Conservation (phyloP, 2,797 vertebrate genomes). For the Cichlasoma orientale region DNA sequence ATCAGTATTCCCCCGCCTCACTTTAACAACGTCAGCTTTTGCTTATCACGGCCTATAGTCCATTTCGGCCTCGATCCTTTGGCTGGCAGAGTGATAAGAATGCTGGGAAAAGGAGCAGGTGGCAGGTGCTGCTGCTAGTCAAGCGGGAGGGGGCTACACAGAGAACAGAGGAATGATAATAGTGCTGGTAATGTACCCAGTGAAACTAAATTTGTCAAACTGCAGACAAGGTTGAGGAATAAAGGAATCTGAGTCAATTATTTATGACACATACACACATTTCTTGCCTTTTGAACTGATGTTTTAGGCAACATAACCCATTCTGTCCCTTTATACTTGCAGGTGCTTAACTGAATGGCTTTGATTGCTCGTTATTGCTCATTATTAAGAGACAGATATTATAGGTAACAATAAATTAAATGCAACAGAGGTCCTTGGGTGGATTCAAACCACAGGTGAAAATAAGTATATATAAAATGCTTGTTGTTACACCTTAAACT, state of each 20-base stretch:
- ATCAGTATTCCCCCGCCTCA: neutral
- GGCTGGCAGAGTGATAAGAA: slow-evolving; percentile 71
- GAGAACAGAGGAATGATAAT: slow-evolving; percentile 62
- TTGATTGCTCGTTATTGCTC: neutral
- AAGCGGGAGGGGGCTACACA: slow-evolving; percentile 1
- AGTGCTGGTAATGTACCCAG: slow-evolving; percentile 38
- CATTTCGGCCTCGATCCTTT: slow-evolving; percentile 48
- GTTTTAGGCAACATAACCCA: neutral
- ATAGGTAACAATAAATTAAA: too few species aligned
- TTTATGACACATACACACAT: neutral
- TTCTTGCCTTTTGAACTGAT: neutral
- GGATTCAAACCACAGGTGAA: neutral
- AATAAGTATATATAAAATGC: neutral
- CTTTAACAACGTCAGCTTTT: slow-evolving; percentile 48
- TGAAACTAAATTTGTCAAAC: slow-evolving; percentile 23
- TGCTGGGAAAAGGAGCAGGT: slow-evolving; percentile 82
- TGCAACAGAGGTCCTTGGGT: neutral
- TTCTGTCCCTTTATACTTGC: neutral
- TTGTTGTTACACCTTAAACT: neutral
- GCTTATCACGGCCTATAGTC: slow-evolving; percentile 59
- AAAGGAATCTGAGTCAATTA: slow-evolving; percentile 1
- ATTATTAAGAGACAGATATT: too few species aligned
- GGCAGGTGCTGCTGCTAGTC: slow-evolving; percentile 53
- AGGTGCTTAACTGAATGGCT: neutral
- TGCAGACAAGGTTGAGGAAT: slow-evolving; percentile 9